Conservation (phyloP, 1,140 invertebrate genomes). For the Sesamia nonagrioides region DNA sequence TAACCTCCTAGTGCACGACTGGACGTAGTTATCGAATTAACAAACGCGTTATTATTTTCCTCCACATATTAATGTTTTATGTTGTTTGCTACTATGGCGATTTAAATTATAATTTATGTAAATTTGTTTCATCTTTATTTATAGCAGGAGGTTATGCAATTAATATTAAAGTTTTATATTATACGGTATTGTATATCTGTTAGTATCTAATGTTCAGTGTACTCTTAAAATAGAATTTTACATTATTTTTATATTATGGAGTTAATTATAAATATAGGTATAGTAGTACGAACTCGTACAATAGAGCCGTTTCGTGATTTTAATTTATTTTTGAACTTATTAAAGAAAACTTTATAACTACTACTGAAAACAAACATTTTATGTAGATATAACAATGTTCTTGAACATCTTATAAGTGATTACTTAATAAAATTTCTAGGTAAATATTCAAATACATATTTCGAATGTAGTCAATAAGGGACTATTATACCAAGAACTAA, state of each 20-base stretch:
- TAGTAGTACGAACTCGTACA: background rate
- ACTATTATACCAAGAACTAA: no score
- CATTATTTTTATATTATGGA: background rate
- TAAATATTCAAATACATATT: no score
- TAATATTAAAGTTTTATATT: constrained; percentile 36
- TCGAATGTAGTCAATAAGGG: no score
- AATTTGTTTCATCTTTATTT: constrained; percentile 52
- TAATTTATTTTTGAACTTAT: no score
- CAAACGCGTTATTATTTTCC: constrained; percentile 43
- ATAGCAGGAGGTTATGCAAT: constrained; percentile 16
- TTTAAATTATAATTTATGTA: constrained; percentile 58
- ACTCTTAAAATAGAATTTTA: background rate
- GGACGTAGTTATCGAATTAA: background rate
- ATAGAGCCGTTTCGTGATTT: no score
- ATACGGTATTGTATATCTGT: background rate
- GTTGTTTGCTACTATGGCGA: constrained; percentile 29
- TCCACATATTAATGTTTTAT: constrained; percentile 32
- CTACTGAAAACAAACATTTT: no score
- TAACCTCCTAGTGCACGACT: background rate
- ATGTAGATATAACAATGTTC: no score
- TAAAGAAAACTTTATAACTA: background rate
- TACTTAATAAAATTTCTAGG: no score
- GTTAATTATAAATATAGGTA: background rate
- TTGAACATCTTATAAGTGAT: no score
- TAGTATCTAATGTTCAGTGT: background rate